Evolutionary conservation across 1,140 invertebrate species (phyloP).

Genomic region (Andrena cerasifolii): DNA sequence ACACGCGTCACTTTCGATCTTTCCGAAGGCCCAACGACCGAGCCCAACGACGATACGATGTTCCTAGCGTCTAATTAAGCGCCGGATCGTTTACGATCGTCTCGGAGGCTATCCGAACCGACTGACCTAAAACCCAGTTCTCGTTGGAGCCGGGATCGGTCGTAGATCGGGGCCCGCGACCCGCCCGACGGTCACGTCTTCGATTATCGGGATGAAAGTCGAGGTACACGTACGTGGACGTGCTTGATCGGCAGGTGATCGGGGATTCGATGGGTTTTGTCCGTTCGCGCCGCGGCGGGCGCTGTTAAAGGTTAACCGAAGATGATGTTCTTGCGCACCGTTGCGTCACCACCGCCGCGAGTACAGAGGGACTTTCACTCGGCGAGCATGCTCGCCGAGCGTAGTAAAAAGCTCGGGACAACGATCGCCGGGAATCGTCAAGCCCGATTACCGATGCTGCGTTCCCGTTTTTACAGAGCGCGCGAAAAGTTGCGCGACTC

Average conservation of each 20-base stretch:
- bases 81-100: not conserved
- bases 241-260: constrained; percentile 27
- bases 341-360: constrained; percentile 68
- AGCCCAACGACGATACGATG: too few relatives aligned
- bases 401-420: constrained; percentile 11
- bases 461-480: too few relatives aligned
- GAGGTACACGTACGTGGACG: too few relatives aligned
- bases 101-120: not conserved
- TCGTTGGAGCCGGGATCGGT: too few relatives aligned
- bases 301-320: constrained; percentile 73
- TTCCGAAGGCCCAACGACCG: too few relatives aligned
- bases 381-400: not conserved
- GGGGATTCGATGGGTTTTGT: constrained; percentile 8
- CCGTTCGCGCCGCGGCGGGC: not conserved
- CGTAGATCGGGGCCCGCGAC: too few relatives aligned
- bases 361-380: constrained; percentile 76
- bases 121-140: not conserved
- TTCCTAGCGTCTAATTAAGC: not conserved
- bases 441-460: constrained; percentile 34
- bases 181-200: too few relatives aligned
- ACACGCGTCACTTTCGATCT: not conserved
- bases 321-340: constrained; percentile 61
- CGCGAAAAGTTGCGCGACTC: too few relatives aligned
- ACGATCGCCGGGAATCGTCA: constrained; percentile 13
- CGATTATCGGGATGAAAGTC: too few relatives aligned